Evolutionary conservation across 2,888 invertebrate species (phyloP).

Genomic region (Oeneis ivallda): DNA sequence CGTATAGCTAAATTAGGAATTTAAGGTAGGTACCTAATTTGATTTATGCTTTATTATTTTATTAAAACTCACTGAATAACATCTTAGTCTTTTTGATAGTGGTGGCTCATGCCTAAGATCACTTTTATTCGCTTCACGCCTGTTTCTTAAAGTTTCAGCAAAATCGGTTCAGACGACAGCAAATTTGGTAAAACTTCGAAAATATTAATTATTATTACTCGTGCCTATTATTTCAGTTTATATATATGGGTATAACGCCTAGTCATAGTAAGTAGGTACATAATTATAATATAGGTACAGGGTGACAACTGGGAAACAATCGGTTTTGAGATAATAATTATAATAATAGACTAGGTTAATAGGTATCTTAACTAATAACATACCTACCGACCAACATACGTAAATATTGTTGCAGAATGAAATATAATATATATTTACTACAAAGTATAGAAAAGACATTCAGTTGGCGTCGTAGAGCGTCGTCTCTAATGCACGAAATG

Average conservation of each 20-base stretch:
- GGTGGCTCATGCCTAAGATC: no score
- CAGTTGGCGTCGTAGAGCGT: no score
- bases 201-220: neutral
- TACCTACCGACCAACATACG: neutral
- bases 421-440: no score
- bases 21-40: conserved; percentile 27
- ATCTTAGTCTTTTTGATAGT: no score
- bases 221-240: neutral
- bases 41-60: neutral
- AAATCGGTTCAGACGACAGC: no score
- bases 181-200: no score
- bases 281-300: neutral
- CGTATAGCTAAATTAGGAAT: conserved; percentile 14
- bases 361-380: neutral
- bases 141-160: no score
- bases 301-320: neutral
- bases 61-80: neutral
- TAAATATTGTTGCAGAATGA: no score
- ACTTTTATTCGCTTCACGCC: no score
- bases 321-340: neutral
- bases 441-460: no score
- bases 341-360: neutral
- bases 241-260: neutral
- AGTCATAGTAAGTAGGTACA: neutral
- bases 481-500: no score